phyloP scores from a whole-genome alignment of 2,797 vertebrate genomes.

The Anguilla pacifica region DNA sequence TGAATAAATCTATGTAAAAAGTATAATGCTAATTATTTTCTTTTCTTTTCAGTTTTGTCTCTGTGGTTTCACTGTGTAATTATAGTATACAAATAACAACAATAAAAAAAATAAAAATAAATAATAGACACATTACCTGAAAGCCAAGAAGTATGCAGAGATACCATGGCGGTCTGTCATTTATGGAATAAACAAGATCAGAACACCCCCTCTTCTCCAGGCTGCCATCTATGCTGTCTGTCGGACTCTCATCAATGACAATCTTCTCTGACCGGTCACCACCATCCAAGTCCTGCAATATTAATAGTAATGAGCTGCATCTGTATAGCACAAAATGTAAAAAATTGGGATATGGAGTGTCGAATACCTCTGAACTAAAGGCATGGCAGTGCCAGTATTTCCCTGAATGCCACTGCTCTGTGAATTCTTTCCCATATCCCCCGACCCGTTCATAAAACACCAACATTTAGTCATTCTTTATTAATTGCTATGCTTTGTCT shows the following conservation, averaged over 20 bases:
- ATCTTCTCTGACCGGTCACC: constrained; percentile 51
- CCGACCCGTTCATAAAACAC: background rate
- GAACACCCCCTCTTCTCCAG: constrained; percentile 36
- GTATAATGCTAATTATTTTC: background rate
- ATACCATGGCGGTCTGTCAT: constrained; percentile 77
- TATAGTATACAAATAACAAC: background rate
- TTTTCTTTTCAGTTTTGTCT: background rate
- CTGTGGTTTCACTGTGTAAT: background rate
- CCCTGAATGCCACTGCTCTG: background rate
- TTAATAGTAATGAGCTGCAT: background rate
- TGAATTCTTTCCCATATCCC: background rate
- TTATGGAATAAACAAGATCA: constrained; percentile 73
- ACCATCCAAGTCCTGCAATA: constrained; percentile 46
- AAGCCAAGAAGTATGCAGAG: constrained; percentile 77
- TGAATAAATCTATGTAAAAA: background rate
- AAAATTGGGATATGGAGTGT: too few species aligned
- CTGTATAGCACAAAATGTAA: too few species aligned
- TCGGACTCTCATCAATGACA: constrained; percentile 40
- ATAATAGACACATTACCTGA: constrained; percentile 62
- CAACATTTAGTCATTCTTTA: background rate
- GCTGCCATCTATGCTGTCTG: constrained; percentile 45
- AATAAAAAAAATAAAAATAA: background rate
- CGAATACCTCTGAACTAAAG: background rate
- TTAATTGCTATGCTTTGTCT: background rate
- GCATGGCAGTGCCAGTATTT: background rate